A percentile compares a stretch with the other conserved stretches of the same genome.
Evolutionary conservation across 2,113 vertebrate genomes (phyloP).

Genomic region (Ginglymostoma cirratum): DNA sequence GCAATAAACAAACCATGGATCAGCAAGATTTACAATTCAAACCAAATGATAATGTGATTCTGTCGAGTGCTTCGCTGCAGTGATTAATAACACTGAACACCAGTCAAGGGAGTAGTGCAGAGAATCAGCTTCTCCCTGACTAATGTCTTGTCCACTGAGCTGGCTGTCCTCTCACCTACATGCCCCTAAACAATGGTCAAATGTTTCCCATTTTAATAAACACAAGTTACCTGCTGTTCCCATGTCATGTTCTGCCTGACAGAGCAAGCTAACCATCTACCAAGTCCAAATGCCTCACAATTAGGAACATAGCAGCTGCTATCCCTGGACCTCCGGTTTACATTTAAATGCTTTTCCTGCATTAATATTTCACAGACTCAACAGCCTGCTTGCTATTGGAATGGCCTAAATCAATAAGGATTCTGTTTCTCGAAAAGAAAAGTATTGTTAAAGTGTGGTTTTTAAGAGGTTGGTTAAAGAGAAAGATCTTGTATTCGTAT

Average conservation of each 20-base stretch:
- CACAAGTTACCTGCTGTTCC: constrained; percentile 17
- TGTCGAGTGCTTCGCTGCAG: neutral
- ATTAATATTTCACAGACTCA: neutral
- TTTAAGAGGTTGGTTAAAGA: neutral
- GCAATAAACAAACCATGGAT: neutral
- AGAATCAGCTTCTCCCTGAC: neutral
- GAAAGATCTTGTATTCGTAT: neutral
- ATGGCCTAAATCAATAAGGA: neutral
- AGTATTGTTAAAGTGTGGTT: neutral
- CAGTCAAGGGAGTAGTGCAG: neutral
- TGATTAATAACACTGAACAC: constrained; percentile 6
- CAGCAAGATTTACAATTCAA: constrained; percentile 18
- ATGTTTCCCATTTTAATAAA: constrained; percentile 34
- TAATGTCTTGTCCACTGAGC: constrained; percentile 23
- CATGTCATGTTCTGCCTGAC: neutral
- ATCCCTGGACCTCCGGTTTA: neutral
- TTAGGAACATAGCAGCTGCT: neutral
- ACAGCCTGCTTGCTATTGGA: neutral
- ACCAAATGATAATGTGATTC: neutral
- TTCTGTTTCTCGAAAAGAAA: neutral
- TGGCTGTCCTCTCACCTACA: constrained; percentile 3
- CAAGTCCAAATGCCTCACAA: neutral
- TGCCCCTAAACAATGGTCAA: constrained; percentile 24
- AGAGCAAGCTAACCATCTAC: neutral
- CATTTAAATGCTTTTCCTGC: neutral